Base-by-base conservation (phyloP, 1,140 invertebrate genomes). In the Charaxes varanes region DNA sequence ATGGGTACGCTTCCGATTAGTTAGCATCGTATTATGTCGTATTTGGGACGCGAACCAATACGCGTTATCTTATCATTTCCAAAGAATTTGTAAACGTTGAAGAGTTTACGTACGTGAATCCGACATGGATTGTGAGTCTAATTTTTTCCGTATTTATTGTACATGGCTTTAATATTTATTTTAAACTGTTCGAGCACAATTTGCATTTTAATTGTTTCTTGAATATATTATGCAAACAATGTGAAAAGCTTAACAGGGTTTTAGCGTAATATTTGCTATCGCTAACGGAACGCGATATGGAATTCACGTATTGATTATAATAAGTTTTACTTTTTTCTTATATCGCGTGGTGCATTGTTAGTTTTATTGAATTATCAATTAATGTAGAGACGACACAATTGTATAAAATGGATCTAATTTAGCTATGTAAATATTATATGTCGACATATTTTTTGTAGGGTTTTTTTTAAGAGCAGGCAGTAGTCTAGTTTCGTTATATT, bases 81-180 rank as follows among this genome's bases (percentile, higher is more conserved):
- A 44, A 41, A 42, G 53, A 48, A 52, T 56, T 51, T 28, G 13
- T 52, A 41, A 44, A 23, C 22, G 24, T 27, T 13, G 4, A 4
- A 10, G 4, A 36, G 27, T 30, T 41, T 55, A 40, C 35, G 46
- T 27, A 50, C 15, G 14, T 15, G 30, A 24, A 34, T 36, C 31
- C 62, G 43, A 59, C 62, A 71, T 70, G 66, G 62, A 76, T 55
- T 32, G 66, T 73, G 53, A 71, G 66, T 69, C 4, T 27, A 3
- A 12, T 38, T 43, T 48, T 54, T 44, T 53, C 44, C 31, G 28
- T 37, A 21, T 23, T 53, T 42, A 34, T 31, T 34, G 6, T 6
- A 15, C 15, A 13, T 16, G 28, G 6, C 6, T 14, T 14, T 14
- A 30, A 22, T 14, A n/a, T 17, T 21, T 6, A 10, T 22, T 21